These are phyloP conservation scores for Phalacrocorax aristotelis DNA, from an alignment of 2,113 vertebrate species.

Conservation along the genomic window DNA sequence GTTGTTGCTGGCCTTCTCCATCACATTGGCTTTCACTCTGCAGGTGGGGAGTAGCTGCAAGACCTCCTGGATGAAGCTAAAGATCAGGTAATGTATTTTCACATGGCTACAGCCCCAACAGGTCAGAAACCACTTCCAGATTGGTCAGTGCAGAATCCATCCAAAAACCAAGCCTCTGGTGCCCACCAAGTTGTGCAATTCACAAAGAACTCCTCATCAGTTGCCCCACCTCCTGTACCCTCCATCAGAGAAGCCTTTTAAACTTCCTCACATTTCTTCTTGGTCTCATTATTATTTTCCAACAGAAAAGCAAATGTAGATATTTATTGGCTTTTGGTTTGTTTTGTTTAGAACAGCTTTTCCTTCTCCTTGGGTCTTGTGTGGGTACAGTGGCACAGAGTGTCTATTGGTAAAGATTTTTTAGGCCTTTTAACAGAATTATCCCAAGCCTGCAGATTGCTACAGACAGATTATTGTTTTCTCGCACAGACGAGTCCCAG, in stretches of 20 bases:
- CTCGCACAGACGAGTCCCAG: background rate
- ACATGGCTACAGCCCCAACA: background rate
- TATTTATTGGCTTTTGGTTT: background rate
- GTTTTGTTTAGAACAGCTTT: background rate
- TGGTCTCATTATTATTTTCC: background rate
- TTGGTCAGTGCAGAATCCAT: background rate
- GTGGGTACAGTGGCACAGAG: background rate
- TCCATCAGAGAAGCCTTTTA: background rate
- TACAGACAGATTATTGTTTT: conserved; percentile 1
- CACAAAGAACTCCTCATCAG: background rate
- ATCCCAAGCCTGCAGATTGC: background rate
- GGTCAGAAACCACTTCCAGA: background rate
- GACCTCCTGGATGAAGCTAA: accelerated
- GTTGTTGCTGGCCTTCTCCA: background rate
- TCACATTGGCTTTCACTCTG: accelerated
- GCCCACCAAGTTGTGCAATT: background rate
- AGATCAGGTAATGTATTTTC: background rate
- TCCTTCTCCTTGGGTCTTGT: background rate
- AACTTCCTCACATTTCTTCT: background rate
- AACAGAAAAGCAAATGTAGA: background rate
- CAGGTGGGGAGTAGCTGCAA: background rate
- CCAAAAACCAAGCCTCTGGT: background rate
- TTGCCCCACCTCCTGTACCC: background rate
- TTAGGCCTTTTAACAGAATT: background rate
- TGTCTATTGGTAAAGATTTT: background rate